phyloP scores from a whole-genome alignment of 2,797 vertebrate species.

The Liparis tanakae region DNA sequence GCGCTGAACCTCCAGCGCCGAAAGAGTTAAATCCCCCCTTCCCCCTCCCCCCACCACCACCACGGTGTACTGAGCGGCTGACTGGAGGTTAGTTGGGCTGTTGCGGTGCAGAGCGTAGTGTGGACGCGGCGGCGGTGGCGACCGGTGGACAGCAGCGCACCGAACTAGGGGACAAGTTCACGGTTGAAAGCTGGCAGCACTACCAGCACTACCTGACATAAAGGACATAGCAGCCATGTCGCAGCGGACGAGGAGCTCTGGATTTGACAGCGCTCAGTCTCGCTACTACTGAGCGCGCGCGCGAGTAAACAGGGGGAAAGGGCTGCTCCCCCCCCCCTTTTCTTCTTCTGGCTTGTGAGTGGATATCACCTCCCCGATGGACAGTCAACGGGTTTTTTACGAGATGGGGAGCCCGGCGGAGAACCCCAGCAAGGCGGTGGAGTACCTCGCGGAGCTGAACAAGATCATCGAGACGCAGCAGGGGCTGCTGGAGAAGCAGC shows the following conservation, averaged over 20 bases:
- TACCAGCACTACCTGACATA: constrained; percentile 45
- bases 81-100: constrained; percentile 63
- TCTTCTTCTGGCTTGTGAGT: constrained; percentile 14
- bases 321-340: background rate
- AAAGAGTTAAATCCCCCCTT: constrained; percentile 77
- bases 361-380: constrained; percentile 68
- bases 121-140: constrained; percentile 62
- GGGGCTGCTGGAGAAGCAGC: constrained; percentile 93
- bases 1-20: constrained; percentile 22
- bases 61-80: constrained; percentile 58
- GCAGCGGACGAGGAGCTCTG: constrained; percentile 67
- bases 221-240: constrained; percentile 64
- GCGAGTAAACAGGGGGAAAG: background rate
- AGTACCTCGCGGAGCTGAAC: constrained; percentile 94
- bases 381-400: constrained; percentile 73
- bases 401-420: constrained; percentile 89
- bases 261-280: constrained; percentile 60
- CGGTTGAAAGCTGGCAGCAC: constrained; percentile 42
- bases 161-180: constrained; percentile 65
- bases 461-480: constrained; percentile 95
- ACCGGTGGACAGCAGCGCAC: constrained; percentile 59
- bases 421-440: constrained; percentile 92
- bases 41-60: background rate
- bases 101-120: constrained; percentile 63
- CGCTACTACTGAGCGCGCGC: constrained; percentile 40